Evolutionary conservation across 2,797 vertebrate genomes (phyloP).

Genomic region (Tinamus major): DNA sequence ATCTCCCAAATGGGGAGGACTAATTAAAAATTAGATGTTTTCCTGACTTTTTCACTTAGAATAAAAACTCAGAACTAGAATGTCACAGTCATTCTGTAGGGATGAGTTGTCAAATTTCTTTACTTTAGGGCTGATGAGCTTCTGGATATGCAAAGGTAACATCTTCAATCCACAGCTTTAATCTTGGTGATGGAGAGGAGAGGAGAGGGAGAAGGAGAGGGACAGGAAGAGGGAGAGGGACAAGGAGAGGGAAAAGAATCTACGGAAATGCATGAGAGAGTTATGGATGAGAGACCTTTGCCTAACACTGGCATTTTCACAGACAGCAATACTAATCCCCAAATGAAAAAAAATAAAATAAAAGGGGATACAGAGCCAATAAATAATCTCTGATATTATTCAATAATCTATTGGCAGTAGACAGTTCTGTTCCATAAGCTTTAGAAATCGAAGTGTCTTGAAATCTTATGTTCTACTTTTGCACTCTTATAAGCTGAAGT

Average conservation of each 20-base stretch:
- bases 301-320: background rate
- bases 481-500: background rate
- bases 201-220: too few species aligned
- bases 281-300: background rate
- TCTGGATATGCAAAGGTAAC: constrained; percentile 1
- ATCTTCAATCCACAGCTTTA: background rate
- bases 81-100: constrained; percentile 14
- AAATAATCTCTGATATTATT: background rate
- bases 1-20: constrained; percentile 61
- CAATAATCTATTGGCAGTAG: background rate
- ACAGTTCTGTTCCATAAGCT: background rate
- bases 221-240: background rate
- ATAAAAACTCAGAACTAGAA: constrained; percentile 50
- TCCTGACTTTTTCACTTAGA: constrained; percentile 48
- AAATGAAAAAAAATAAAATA: background rate
- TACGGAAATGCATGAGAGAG: background rate
- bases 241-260: background rate
- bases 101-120: constrained; percentile 30
- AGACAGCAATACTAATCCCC: background rate
- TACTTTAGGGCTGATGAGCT: background rate
- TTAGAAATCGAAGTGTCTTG: background rate
- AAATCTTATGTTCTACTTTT: background rate
- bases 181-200: background rate
- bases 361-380: background rate
- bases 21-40: constrained; percentile 70